These are phyloP conservation scores for Corbicula japonica DNA, from an alignment of 2,888 invertebrate genomes.

Conservation along the genomic window DNA sequence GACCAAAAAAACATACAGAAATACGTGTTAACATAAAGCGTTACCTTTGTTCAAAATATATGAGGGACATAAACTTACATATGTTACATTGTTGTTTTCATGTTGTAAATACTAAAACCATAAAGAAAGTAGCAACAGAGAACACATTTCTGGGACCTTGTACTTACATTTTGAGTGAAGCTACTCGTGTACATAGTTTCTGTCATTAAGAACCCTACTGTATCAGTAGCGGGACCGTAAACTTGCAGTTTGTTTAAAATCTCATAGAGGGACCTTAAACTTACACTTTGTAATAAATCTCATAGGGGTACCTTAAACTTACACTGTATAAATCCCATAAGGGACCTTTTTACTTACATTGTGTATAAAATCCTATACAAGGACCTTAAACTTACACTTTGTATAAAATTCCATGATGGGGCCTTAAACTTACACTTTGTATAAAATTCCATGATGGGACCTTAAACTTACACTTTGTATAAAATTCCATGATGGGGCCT, in stretches of 20 bases:
- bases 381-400: conserved; percentile 3
- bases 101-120: too few relatives aligned
- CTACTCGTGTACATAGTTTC: not conserved
- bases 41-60: too few relatives aligned
- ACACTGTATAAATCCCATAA: not conserved
- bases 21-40: too few relatives aligned
- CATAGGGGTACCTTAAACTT: not conserved
- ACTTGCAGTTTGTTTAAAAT: not conserved
- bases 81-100: too few relatives aligned
- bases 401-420: not conserved
- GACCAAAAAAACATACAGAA: too few relatives aligned
- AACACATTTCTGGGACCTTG: too few relatives aligned
- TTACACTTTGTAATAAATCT: conserved; percentile 11
- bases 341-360: not conserved
- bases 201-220: too few relatives aligned
- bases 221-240: not conserved
- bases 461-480: conserved; percentile 10
- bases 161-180: too few relatives aligned
- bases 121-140: too few relatives aligned
- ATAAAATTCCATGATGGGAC: not conserved
- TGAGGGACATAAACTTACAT: too few relatives aligned
- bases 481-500: not conserved
- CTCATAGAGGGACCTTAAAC: not conserved
- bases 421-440: not conserved
- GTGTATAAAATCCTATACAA: not conserved